Evolutionary conservation across 2,113 vertebrate species (phyloP), one percentile per base, ranked within the genome.

Genomic region (Ranitomeya variabilis): DNA sequence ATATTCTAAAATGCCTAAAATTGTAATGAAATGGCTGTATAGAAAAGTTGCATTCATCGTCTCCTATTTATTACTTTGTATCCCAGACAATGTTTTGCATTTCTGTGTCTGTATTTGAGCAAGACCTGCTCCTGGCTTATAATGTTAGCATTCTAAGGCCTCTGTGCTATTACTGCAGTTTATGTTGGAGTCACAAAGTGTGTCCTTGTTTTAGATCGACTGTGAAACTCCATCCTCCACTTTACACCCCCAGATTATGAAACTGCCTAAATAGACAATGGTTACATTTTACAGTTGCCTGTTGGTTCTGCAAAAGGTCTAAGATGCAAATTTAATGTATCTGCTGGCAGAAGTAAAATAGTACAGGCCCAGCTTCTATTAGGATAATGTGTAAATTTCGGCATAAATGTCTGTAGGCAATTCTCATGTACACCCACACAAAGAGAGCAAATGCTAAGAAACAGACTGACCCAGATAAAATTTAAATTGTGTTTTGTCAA

Each of bases 221-320:
- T 45, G 59, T 79, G 85, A 79, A 86, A 86, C 85, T 15, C 85
- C 76, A 66, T 86, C 74, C 85, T 78, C 73, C 83, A 60, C 74
- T 78, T 86, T 83, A 74, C 74, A 86, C 85, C 85, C 85, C 21
- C 85, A 79, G 73, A 86, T 66, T 86, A 66, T 66, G 85, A 86
- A 86, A 79, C 19, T 66, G 74, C 57, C 23, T 86, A 86, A 86
- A 86, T 86, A 78, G 85, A 86, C 85, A 86, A 86, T 86, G 85
- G 74, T 45, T 66, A 86, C 57, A 78, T 78, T 86, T 86, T 64
- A 26, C 57, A 59, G 85, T 74, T 59, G 84, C 8, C 55, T 85
- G 83, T 55, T 73, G n/a, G 51, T 74, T 85, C 54, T 85, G 23
- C 81, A 83, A 54, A 83, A 83, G 66, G 62, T 67, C 81, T 83